Evolutionary conservation across 2,888 invertebrate genomes (phyloP), one percentile per base, ranked within the genome.

Genomic region (Girardia tigrina): DNA sequence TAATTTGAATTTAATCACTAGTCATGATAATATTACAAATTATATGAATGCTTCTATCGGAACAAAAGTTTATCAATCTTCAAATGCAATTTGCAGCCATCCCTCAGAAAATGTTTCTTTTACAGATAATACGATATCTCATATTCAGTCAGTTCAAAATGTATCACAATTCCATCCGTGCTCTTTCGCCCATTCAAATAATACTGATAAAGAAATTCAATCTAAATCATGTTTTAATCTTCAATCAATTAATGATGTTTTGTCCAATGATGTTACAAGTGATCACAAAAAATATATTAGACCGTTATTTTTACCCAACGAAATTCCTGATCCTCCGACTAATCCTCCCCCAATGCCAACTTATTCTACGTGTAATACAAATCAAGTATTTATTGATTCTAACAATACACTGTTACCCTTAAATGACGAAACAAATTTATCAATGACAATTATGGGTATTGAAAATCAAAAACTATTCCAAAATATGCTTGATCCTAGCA

Each of bases 291-390:
- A 56, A 56, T 56, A 56, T 16, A 56, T 56, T 20, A 4, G 56
- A 56, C 56, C 56, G 4, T 56, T 56, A 56, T 56, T 56, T 56
- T 56, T 56, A 23, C 23, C 56, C 6, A 56, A 56, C 23, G 56
- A 56, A 16, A 56, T 56, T 56, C 56, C 56, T 56, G 56, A 56
- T 56, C 56, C 56, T 56, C 56, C 56, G n/a, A 8, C 56, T 20
- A 56, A 56, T 56, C 56, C 56, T 56, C 56, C 56, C n/a, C 56
- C 56, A 56, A 56, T 56, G 56, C 56, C 56, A 16, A 20, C 56
- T 8, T 56, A 20, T 56, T 16, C 56, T n/a, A n/a, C 6, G n/a
- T 56, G 56, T n/a, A 56, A n/a, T 8, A 56, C 8, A 4, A 56
- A 56, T 56, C 56, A 56, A 56, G 56, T 56, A 20, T 56, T 56